These are phyloP conservation scores for Oryzias javanicus DNA, from an alignment of 2,113 vertebrate genomes.

Conservation along the genomic window DNA sequence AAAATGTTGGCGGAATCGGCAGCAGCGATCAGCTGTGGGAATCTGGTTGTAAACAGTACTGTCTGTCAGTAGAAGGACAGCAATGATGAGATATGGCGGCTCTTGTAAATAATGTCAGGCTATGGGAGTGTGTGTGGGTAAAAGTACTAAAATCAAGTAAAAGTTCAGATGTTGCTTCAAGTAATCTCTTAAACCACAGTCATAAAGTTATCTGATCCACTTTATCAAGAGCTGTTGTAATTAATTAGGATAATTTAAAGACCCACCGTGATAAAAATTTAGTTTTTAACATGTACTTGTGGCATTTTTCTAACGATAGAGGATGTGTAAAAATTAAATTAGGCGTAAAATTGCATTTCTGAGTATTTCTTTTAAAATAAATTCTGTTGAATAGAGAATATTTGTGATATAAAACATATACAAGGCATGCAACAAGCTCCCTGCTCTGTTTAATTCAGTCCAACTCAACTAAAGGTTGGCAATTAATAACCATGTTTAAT, in stretches of 20 bases:
- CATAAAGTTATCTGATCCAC: slow-evolving; percentile 26
- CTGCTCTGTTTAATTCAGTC: too few species aligned
- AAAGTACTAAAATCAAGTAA: slow-evolving; percentile 20
- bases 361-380: too few species aligned
- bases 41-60: slow-evolving; percentile 44
- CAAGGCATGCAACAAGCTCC: too few species aligned
- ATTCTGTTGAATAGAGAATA: too few species aligned
- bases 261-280: too few species aligned
- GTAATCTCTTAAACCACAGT: slow-evolving; percentile 36
- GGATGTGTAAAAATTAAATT: too few species aligned
- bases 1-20: slow-evolving; percentile 11
- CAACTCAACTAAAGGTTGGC: too few species aligned
- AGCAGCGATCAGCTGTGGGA: slow-evolving; percentile 31
- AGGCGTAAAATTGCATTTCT: too few species aligned
- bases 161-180: slow-evolving; percentile 36
- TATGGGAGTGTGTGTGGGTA: slow-evolving; percentile 12
- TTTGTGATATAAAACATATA: too few species aligned
- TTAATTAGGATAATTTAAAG: slow-evolving; percentile 12
- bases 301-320: too few species aligned
- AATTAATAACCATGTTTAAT: too few species aligned
- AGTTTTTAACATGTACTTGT: too few species aligned
- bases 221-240: slow-evolving; percentile 44
- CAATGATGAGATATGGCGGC: slow-evolving; percentile 10
- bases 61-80: slow-evolving; percentile 25
- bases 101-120: slow-evolving; percentile 9